Conservation (phyloP, 2,113 vertebrate species). For the Numenius arquata region DNA sequence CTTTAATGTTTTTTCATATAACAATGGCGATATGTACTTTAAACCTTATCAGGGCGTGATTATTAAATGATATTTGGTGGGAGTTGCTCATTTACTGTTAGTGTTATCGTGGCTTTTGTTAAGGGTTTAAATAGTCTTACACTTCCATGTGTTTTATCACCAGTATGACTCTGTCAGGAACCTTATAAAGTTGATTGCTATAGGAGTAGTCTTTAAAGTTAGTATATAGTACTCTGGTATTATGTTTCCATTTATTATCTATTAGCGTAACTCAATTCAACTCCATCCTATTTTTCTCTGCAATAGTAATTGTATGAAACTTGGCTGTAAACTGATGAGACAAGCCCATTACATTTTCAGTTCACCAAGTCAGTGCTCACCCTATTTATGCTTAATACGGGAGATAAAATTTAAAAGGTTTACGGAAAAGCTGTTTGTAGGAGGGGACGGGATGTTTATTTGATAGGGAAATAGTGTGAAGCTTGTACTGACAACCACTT, state of each 20-base stretch:
- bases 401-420: conserved; percentile 47
- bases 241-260: conserved; percentile 67
- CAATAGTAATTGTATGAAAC: conserved; percentile 31
- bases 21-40: conserved; percentile 78
- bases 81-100: conserved; percentile 83
- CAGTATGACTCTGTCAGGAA: conserved; percentile 79
- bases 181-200: conserved; percentile 77
- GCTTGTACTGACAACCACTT: conserved; percentile 25
- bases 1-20: conserved; percentile 76
- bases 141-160: conserved; percentile 80
- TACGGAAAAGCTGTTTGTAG: neutral
- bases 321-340: conserved; percentile 8
- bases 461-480: neutral
- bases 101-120: conserved; percentile 85
- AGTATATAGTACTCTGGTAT: conserved; percentile 72
- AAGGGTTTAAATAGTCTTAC: conserved; percentile 80
- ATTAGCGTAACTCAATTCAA: conserved; percentile 46
- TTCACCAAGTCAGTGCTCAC: conserved; percentile 22
- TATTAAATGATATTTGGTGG: conserved; percentile 82
- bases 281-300: conserved; percentile 20
- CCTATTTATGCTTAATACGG: neutral
- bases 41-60: conserved; percentile 85
- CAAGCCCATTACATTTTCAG: conserved; percentile 23
- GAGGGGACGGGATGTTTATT: neutral
- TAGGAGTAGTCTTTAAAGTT: conserved; percentile 66